Evolutionary conservation across 2,888 invertebrate genomes (phyloP).

Genomic region (Teinopalpus imperialis): DNA sequence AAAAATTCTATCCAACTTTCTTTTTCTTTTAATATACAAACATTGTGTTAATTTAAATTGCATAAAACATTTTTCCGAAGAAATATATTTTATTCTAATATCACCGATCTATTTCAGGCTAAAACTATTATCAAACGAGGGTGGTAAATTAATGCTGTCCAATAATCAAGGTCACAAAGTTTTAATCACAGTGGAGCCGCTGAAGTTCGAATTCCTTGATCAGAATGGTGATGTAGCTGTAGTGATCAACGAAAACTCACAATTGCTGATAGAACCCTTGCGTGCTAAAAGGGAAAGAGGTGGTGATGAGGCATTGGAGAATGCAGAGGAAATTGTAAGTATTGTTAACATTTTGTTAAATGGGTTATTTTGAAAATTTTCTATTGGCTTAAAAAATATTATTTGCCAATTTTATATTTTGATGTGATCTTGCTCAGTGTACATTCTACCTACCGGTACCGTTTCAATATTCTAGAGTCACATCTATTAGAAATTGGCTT

Average conservation of each 20-base stretch:
- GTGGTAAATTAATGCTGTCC: slow-evolving; percentile 50
- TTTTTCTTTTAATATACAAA: no score
- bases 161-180: slow-evolving; percentile 69
- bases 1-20: no score
- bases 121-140: slow-evolving; percentile 56
- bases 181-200: slow-evolving; percentile 87
- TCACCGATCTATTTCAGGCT: slow-evolving; percentile 52
- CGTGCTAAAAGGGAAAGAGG: slow-evolving; percentile 83
- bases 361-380: not conserved
- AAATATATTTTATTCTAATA: no score
- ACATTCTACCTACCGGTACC: no score
- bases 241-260: slow-evolving; percentile 92
- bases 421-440: no score
- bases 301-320: slow-evolving; percentile 56
- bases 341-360: slow-evolving; percentile 50
- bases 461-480: no score
- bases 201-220: slow-evolving; percentile 91
- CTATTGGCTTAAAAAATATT: no score
- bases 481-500: no score
- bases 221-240: slow-evolving; percentile 86
- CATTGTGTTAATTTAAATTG: no score
- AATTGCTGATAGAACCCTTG: slow-evolving; percentile 95
- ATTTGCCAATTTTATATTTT: no score
- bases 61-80: no score
- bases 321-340: slow-evolving; percentile 35